Evolutionary conservation across 1,140 invertebrate genomes (phyloP), one percentile per base, ranked within the genome.

Genomic region (Drosophila kohkoa): DNA sequence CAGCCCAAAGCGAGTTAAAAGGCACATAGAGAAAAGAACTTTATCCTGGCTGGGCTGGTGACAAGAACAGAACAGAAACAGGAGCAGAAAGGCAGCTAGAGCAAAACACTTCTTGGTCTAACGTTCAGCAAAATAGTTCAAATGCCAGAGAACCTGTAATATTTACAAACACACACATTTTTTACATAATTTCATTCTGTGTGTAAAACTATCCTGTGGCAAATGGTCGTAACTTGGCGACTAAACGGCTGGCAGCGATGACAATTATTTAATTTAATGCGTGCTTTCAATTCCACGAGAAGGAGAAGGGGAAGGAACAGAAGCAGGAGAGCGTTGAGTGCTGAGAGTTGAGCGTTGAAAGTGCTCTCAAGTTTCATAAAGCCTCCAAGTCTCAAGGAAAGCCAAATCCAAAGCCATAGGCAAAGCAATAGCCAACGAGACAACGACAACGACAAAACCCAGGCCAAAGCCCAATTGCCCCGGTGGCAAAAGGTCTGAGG

Each of bases 201-300:
- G 51, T 48, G 20, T 48, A 35, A 77, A 87, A 87, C 85, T 89
- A 89, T 87, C 69, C 51, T 13, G 28, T 71, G 59, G 54, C 55
- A 77, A 73, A 86, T 78, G 41, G 54, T 6, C 30, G 45, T 49
- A 88, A 71, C 70, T 76, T 77, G 54, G 65, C 57, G 62, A 48
- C 65, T 48, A 51, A 79, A 81, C 55, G 55, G 41, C 74, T 67
- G 66, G 80, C 82, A 85, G 52, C 65, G 58, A 70, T 64, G 75
- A 89, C 78, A 89, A 89, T 89, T 85, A 89, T 85, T 89, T 89
- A 80, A 89, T 88, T 89, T 89, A 79, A 89, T 75, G 72, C 70
- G 20, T 74, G 75, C 75, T 60, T 76, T 60, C 68, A 78, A 81
- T 77, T 55, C 71, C 28, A 25, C 20, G 0, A 25, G 20, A 25